These are phyloP conservation scores for Hypomesus transpacificus DNA, from an alignment of 2,113 vertebrate genomes.

Conservation along the genomic window DNA sequence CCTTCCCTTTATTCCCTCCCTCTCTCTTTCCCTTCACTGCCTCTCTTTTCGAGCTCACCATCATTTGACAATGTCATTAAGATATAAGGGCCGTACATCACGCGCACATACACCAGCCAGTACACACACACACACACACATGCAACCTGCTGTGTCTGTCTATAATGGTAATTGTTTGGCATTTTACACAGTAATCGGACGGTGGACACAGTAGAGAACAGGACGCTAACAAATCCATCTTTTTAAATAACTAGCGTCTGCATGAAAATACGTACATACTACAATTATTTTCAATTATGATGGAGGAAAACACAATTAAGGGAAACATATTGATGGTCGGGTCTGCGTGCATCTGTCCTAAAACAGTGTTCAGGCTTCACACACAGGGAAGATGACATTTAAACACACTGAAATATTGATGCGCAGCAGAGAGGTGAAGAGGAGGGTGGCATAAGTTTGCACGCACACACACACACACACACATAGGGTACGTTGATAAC, in stretches of 20 bases:
- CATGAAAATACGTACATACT: background rate
- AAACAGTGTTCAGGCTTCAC: slow-evolving; percentile 46
- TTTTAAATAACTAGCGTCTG: slow-evolving; percentile 49
- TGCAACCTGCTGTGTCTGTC: slow-evolving; percentile 23
- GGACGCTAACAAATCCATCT: slow-evolving; percentile 54
- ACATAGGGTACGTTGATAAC: background rate
- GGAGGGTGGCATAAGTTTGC: slow-evolving; percentile 9
- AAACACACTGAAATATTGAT: slow-evolving; percentile 72
- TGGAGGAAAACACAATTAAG: background rate
- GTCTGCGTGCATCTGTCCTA: background rate
- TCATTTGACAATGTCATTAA: slow-evolving; percentile 86
- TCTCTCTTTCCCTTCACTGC: background rate
- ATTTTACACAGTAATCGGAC: slow-evolving; percentile 48
- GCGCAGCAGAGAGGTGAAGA: slow-evolving; percentile 40
- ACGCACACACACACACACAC: background rate
- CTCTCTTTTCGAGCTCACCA: slow-evolving; percentile 79
- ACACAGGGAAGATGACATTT: slow-evolving; percentile 69
- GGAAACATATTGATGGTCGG: background rate
- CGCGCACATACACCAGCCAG: slow-evolving; percentile 46
- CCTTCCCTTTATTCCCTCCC: background rate
- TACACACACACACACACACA: slow-evolving; percentile 29
- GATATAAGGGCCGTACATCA: slow-evolving; percentile 93
- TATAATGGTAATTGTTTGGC: slow-evolving; percentile 58
- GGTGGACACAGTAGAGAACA: slow-evolving; percentile 11
- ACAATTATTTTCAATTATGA: slow-evolving; percentile 52